Conservation (phyloP, 2,888 invertebrate genomes). For the Drosophila eohydei region DNA sequence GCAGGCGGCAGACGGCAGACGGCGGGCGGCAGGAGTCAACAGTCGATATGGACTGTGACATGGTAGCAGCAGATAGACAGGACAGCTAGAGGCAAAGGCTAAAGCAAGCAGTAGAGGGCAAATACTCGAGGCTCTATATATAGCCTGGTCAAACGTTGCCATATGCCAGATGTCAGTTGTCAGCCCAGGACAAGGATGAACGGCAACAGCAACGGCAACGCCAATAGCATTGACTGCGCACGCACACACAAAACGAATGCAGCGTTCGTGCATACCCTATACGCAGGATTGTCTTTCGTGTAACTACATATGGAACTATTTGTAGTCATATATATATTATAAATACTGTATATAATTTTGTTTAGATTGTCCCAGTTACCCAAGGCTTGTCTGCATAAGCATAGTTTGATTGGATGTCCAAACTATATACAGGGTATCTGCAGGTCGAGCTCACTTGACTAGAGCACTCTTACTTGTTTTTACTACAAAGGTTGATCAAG, state of each 20-base stretch:
- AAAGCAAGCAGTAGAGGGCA: slow-evolving; percentile 6
- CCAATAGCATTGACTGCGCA: slow-evolving; percentile 37
- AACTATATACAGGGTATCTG: not conserved
- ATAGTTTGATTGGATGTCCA: not conserved
- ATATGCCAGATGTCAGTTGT: slow-evolving; percentile 65
- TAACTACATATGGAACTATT: too few relatives aligned
- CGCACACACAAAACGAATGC: slow-evolving; percentile 11
- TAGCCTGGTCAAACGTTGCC: slow-evolving; percentile 27
- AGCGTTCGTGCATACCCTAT: slow-evolving; percentile 13
- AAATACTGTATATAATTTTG: not conserved
- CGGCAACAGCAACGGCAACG: slow-evolving; percentile 13
- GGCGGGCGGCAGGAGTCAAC: slow-evolving; percentile 11
- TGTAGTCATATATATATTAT: too few relatives aligned
- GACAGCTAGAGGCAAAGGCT: slow-evolving; percentile 26
- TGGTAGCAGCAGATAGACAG: slow-evolving; percentile 28
- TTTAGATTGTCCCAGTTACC: not conserved
- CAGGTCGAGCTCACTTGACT: not conserved
- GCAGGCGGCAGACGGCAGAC: not conserved
- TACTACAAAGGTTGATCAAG: slow-evolving; percentile 55
- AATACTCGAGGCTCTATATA: slow-evolving; percentile 26
- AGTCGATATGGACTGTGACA: slow-evolving; percentile 28
- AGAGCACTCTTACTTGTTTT: slow-evolving; percentile 13
- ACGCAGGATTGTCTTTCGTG: not conserved
- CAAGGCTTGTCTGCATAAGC: not conserved
- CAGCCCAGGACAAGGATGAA: slow-evolving; percentile 40